phyloP scores from a whole-genome alignment of 2,113 vertebrate genomes.

The Varanus komodoensis region DNA sequence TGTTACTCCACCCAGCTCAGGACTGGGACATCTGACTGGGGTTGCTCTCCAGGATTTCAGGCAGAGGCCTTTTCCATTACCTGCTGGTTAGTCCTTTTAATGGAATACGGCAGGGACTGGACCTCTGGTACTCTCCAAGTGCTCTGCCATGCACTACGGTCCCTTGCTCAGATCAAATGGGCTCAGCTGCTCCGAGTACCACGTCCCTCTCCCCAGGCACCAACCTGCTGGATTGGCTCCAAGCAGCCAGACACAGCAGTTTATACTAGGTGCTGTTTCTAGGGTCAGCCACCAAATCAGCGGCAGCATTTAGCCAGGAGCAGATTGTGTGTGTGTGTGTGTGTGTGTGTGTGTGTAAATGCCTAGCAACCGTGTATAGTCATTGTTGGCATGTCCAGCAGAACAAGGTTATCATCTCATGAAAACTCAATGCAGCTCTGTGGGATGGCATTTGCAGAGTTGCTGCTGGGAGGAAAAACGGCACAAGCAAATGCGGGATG shows the following conservation, averaged over 20 bases:
- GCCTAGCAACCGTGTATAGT: neutral
- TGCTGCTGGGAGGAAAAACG: too few relatives aligned
- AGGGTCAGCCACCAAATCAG: neutral
- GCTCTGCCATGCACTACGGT: neutral
- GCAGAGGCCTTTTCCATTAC: neutral
- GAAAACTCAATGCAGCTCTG: neutral
- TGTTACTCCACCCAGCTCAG: too few relatives aligned
- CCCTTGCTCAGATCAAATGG: neutral
- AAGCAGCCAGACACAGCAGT: neutral
- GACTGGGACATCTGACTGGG: neutral
- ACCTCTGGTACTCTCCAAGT: neutral
- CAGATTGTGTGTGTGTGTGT: neutral
- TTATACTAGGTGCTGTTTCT: neutral
- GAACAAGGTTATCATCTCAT: neutral
- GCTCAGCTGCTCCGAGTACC: neutral
- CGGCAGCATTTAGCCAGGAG: neutral
- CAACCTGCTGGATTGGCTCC: neutral
- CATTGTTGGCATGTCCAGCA: neutral
- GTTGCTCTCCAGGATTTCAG: neutral
- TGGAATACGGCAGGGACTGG: neutral
- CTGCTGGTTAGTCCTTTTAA: neutral
- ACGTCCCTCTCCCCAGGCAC: neutral
- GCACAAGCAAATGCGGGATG: too few relatives aligned
- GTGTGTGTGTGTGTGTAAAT: neutral
- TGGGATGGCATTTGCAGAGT: neutral